Base-by-base conservation (phyloP, 1,140 invertebrate genomes). In the Ptiloglossa arizonensis region DNA sequence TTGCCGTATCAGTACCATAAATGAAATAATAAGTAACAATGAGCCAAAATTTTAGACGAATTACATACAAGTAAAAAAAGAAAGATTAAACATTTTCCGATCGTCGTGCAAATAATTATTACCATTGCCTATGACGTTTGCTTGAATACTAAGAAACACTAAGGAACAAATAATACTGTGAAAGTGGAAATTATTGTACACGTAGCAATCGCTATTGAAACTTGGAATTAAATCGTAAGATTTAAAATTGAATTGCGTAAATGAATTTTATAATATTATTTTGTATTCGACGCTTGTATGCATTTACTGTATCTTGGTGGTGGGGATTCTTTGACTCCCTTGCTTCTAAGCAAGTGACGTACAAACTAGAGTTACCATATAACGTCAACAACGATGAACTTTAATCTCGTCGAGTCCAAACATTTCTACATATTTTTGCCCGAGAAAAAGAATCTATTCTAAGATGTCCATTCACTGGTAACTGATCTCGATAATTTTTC, bases 401-500 rank as follows among this genome's bases (percentile, higher is more conserved):
- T n/a, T 19, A 29, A 29, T 35, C 27, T 27, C 29, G 29, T 52
- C 29, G 17, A n/a, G n/a, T 15, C 19, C 64, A 35, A 32, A n/a
- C 27, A 1, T 22, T 5, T 2, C 50, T 22, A 64, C 27, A 41
- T 48, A 48, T 46, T 41, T 64, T 32, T 4, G 5, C 22, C 41
- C 41, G 35, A 41, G 48, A 46, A 3, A n/a, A 29, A 8, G 9
- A 35, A 35, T 35, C 35, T n/a, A n/a, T n/a, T 17, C 4, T 9
- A 17, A 17, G 38, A 17, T 41, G 19, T 17, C 17, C 32, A 27
- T 22, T 6, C 35, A 13, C 62, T 27, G 3, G 2, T 22, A 59
- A 48, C 41, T 59, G 48, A 59, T 75, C 41, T 38, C 32, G 19
- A 22, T 59, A 68, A 75, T 68, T 68, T 75, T 56, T 75, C 41